Conservation (phyloP, 2,113 vertebrate genomes). For the Notothenia coriiceps region DNA sequence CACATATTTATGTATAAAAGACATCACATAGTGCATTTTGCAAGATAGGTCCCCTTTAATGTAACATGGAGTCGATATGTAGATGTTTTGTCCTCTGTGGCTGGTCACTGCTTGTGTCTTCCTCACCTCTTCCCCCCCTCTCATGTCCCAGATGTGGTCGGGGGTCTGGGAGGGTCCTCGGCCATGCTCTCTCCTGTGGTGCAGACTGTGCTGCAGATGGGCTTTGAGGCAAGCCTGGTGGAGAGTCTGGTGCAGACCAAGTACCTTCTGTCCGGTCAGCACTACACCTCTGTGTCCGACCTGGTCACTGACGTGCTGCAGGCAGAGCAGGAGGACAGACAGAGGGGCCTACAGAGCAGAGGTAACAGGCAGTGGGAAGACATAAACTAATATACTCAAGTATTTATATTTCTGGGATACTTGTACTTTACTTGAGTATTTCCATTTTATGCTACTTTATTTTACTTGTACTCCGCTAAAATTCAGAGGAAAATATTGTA, state of each 20-base stretch:
- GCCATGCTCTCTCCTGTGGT: slow-evolving; percentile 76
- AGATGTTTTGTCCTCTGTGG: not conserved
- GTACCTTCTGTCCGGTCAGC: slow-evolving; percentile 78
- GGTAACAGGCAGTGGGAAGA: slow-evolving; percentile 43
- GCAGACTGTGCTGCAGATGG: slow-evolving; percentile 85
- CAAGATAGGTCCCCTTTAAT: too few relatives aligned
- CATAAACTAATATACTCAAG: not conserved
- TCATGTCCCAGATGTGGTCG: slow-evolving; percentile 76
- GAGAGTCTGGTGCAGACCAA: slow-evolving; percentile 81
- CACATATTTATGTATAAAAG: too few relatives aligned
- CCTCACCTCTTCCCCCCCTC: slow-evolving; percentile 21
- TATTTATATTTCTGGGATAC: not conserved
- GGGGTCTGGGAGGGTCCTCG: slow-evolving; percentile 60
- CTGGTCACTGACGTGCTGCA: slow-evolving; percentile 84
- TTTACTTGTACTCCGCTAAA: not conserved
- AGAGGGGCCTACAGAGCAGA: slow-evolving; percentile 58
- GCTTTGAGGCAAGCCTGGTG: slow-evolving; percentile 81
- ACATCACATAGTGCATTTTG: too few relatives aligned
- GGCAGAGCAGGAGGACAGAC: slow-evolving; percentile 81
- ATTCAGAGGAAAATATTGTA: not conserved
- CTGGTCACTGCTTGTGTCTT: not conserved
- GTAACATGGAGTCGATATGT: not conserved
- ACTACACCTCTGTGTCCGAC: slow-evolving; percentile 81
- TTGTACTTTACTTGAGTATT: not conserved
- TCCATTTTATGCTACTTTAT: not conserved